Conservation (phyloP, 2,797 vertebrate genomes). For the Tympanoctomys barrerae region DNA sequence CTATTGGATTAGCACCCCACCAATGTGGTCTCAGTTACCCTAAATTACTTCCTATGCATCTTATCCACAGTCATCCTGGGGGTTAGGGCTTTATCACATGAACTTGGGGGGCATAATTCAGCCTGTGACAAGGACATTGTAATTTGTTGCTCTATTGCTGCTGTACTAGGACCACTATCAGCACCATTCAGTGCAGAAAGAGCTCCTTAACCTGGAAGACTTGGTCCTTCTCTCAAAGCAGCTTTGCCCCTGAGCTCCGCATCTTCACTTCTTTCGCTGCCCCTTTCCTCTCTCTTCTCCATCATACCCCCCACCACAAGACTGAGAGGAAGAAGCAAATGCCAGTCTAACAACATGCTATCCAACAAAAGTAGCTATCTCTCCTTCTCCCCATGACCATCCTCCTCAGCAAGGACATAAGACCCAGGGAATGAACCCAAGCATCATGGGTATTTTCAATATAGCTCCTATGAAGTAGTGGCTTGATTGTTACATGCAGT, state of each 20-base stretch:
- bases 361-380: neutral
- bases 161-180: neutral
- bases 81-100: neutral
- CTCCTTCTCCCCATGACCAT: neutral
- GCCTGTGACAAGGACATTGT: neutral
- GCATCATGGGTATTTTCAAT: neutral
- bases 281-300: neutral
- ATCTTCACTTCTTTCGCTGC: neutral
- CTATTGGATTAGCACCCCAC: neutral
- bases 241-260: neutral
- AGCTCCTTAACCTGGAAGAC: neutral
- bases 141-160: neutral
- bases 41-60: neutral
- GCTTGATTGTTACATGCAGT: neutral
- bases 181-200: neutral
- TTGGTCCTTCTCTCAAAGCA: neutral
- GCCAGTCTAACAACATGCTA: neutral
- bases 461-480: neutral
- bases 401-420: neutral
- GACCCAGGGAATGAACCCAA: neutral
- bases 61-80: neutral
- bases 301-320: neutral
- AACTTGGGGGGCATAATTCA: neutral
- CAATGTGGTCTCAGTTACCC: neutral
- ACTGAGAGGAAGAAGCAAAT: neutral